A percentile compares a stretch with the other conserved stretches of the same genome.
Evolutionary conservation across 2,888 invertebrate genomes (phyloP).

Genomic region (Archaeoteleia sp.): DNA sequence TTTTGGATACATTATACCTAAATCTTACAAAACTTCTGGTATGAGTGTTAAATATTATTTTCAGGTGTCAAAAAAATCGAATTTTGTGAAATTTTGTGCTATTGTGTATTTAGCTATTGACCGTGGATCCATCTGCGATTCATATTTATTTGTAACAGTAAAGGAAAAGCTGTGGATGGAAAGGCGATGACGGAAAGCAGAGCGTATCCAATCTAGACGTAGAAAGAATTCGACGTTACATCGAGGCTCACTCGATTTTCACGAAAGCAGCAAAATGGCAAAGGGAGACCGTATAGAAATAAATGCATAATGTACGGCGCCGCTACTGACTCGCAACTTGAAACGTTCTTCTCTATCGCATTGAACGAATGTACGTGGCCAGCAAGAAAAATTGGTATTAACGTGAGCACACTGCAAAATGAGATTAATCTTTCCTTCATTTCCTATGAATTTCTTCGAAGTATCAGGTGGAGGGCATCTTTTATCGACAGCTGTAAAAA

Average conservation of each 20-base stretch:
- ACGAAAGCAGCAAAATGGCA: constrained; percentile 23
- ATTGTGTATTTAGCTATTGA: too few relatives aligned
- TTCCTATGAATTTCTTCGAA: constrained; percentile 44
- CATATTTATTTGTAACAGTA: constrained; percentile 4
- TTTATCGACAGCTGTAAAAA: constrained; percentile 36
- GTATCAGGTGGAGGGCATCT: constrained; percentile 28
- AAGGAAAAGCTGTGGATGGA: constrained; percentile 5
- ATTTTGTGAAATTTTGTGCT: too few relatives aligned
- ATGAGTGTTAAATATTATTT: too few relatives aligned
- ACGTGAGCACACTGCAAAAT: constrained; percentile 53
- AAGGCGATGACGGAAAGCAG: constrained; percentile 24
- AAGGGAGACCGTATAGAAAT: constrained; percentile 34
- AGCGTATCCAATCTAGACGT: constrained; percentile 14
- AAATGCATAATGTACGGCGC: constrained; percentile 48
- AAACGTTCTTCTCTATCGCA: constrained; percentile 38
- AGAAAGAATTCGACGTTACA: constrained; percentile 17
- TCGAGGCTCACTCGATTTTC: constrained; percentile 19
- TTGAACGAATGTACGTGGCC: constrained; percentile 50
- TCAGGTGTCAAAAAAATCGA: too few relatives aligned
- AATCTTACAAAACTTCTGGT: too few relatives aligned
- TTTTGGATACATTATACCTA: too few relatives aligned
- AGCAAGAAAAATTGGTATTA: constrained; percentile 54
- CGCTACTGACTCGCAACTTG: constrained; percentile 41
- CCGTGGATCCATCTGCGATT: constrained; percentile 13
- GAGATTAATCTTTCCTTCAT: constrained; percentile 52